Base-by-base conservation (phyloP, 1,140 invertebrate genomes). In the Ganaspis sp. region DNA sequence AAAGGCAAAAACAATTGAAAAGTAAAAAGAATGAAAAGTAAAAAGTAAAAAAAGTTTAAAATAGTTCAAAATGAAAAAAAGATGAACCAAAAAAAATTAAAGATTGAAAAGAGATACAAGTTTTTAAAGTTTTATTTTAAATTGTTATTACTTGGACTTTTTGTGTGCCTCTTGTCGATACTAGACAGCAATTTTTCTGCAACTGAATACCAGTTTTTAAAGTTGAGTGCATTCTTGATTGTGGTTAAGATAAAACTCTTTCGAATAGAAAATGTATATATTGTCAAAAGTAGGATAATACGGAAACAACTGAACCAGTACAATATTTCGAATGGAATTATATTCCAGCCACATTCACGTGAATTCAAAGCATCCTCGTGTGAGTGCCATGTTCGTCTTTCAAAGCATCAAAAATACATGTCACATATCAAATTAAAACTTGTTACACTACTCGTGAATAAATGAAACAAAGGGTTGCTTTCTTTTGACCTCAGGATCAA, bases 381-480 rank as follows among this genome's bases (percentile, higher is more conserved):
- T 29, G 12, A n/a, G 23, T 64, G 9, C 15, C 29, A 29, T 29
- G 29, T 64, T 29, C 58, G 29, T 9, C 23, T 9, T 64, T 64
- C 29, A 5, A n/a, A 64, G 9, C n/a, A 64, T 64, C 23, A 29
- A 26, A 26, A 64, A 64, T 64, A 15, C 23, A 64, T 15, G 15
- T 29, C 23, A 64, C 12, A n/a, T 29, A 64, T 64, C 9, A 29
- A 64, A 64, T 64, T 64, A 64, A 64, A 64, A 64, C 58, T 64
- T 64, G 58, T 64, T 64, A 64, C 12, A 64, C 29, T 64, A 26
- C 2, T n/a, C 2, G 12, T 3, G 12, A 64, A 64, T 11, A 29
- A 64, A 15, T 9, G 3, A 23, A 54, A 29, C 6, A 9, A 29
- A 64, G 23, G 21, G 45, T 8, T 49, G 4, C 19, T 17, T 17